Evolutionary conservation across 2,797 vertebrate species (phyloP), one percentile per base, ranked within the genome.

Genomic region (Bradypodion ventrale): DNA sequence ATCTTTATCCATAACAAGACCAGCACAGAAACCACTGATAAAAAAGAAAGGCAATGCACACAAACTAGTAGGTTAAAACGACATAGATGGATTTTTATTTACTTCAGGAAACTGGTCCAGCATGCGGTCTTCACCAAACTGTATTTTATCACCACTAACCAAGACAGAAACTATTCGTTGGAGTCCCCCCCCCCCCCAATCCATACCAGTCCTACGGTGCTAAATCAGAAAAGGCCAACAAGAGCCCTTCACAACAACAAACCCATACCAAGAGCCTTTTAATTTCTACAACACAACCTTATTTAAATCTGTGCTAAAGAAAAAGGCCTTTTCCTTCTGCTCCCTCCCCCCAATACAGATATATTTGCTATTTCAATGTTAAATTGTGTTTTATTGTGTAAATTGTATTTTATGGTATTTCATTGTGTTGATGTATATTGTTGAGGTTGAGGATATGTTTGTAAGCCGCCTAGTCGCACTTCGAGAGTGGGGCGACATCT

Each of bases 61-160:
- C 82, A n/a, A 25, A 35, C 85, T 91, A 90, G 81, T 83, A 86
- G 91, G 91, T 92, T 89, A 90, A 90, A 62, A 37, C 76, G 80
- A 88, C 85, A 72, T 52, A 25, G 73, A 40, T 84, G 75, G 86
- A 56, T 90, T 88, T 74, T 75, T 49, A 81, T 86, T 80, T 69
- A 84, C 90, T 79, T 35, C 63, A 12, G 79, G 78, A 1, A 42
- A 9, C 60, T 0, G 60, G 77, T 80, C 68, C 69, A 3, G 63
- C 1, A 84, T 35, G 46, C 19, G 32, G 60, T 44, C 13, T 79
- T 78, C n/a, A 0, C 27, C 85, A 82, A 29, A 66, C 82, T 21
- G 52, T 79, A 77, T 0, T 2, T 25, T 35, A 40, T 4, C 40
- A 42, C 44, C 29, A 68, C n/a, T n/a, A 32, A 37, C 32, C 52